Percentiles rank a stretch among this genome's conserved stretches.
These are phyloP conservation scores for Melanotus villosus DNA, from an alignment of 2,888 invertebrate genomes.

Conservation along the genomic window DNA sequence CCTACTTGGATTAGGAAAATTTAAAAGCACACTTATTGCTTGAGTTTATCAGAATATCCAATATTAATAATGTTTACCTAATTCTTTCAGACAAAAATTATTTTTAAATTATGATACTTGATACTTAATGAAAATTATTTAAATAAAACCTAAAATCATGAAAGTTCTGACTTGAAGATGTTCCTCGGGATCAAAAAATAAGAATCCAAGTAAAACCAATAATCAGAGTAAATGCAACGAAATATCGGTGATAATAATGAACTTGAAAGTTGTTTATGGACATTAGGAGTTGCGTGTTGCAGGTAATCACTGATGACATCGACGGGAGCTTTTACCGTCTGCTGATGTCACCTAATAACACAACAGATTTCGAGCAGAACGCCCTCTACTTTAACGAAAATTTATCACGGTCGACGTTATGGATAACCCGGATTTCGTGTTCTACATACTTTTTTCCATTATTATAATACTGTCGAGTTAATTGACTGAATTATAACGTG, in stretches of 20 bases:
- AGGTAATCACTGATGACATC: slow-evolving; percentile 52
- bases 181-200: too few species aligned
- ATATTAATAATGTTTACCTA: too few species aligned
- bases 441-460: slow-evolving; percentile 7
- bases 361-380: slow-evolving; percentile 28
- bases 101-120: too few species aligned
- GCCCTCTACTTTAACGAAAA: slow-evolving; percentile 34
- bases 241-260: slow-evolving; percentile 23
- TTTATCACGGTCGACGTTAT: slow-evolving; percentile 8
- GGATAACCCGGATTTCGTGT: slow-evolving; percentile 25
- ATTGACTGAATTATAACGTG: background rate
- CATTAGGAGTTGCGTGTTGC: slow-evolving; percentile 52
- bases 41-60: too few species aligned
- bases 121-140: too few species aligned
- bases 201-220: background rate
- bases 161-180: too few species aligned
- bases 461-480: background rate
- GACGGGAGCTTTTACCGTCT: slow-evolving; percentile 54
- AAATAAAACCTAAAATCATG: too few species aligned
- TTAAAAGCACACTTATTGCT: too few species aligned
- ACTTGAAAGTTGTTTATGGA: slow-evolving; percentile 46
- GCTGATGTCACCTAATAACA: slow-evolving; percentile 52
- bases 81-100: too few species aligned
- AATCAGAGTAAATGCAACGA: slow-evolving; percentile 11
- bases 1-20: too few species aligned